Base-by-base conservation (phyloP, 2,797 vertebrate species). In the Bovichtus variegatus region DNA sequence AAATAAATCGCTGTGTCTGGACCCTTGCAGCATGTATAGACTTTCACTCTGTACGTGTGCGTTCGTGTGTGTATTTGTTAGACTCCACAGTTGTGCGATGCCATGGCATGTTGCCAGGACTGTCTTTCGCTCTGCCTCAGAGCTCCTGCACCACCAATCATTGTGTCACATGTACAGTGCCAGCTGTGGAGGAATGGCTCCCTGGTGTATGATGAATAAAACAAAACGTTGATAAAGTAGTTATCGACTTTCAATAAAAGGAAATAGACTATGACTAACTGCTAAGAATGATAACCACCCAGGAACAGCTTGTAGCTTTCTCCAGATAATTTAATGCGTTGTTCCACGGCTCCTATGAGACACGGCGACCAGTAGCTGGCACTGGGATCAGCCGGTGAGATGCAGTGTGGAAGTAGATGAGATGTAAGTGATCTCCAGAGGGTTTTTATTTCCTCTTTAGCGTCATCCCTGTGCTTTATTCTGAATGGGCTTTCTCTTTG, bases 171-270 rank as follows among this genome's bases (percentile, higher is more conserved):
- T 40, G 29, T 23, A 34, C 67, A 19, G 54, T 53, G 63, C 78
- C 84, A 83, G 83, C 76, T 89, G 61, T 2, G 44, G 44, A 46
- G 38, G 54, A 83, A 88, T 5, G 25, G 40, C 69, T 85, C 90
- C 79, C 83, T 3, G 53, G 59, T 80, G 84, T 5, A 41, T 49
- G 19, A 79, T 79, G 34, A 84, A 87, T 76, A 53, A 71, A 85
- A 74, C 43, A 74, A 76, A 85, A 78, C 50, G 31, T 68, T 71
- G 75, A 87, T 87, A 59, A 87, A 85, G 81, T 53, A 71, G 66
- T 82, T 70, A 87, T 83, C 25, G 23, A 49, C 72, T 70, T 74
- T 60, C 65, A 72, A 64, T 91, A 74, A 85, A 81, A 63, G 16
- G 10, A 82, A 87, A 80, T 23, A 13, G 79, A 72, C 66, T 47